phyloP scores from a whole-genome alignment of 2,113 vertebrate species.

The Saguinus imperator region DNA sequence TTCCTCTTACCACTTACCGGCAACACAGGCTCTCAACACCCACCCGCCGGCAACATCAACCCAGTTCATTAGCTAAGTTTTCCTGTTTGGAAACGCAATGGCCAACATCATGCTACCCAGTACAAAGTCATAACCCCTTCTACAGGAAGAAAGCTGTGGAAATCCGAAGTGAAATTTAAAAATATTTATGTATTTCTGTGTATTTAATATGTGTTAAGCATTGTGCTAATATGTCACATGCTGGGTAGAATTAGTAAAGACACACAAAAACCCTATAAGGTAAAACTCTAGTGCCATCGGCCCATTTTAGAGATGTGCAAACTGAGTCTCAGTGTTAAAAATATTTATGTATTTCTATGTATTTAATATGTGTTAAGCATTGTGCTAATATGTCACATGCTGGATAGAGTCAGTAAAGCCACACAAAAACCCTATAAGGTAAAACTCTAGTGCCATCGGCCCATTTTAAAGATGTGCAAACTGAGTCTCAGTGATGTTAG shows the following conservation, averaged over 20 bases:
- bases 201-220: not conserved
- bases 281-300: not conserved
- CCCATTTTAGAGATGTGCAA: not conserved
- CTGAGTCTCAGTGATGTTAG: not conserved
- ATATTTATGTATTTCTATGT: no score
- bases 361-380: no score
- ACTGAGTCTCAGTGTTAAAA: not conserved
- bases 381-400: no score
- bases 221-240: not conserved
- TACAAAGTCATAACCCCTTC: not conserved
- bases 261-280: not conserved
- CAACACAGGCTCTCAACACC: not conserved
- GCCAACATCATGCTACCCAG: not conserved
- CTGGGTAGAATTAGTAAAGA: not conserved
- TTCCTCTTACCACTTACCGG: not conserved
- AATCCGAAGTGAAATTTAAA: not conserved
- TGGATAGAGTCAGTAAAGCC: no score
- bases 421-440: not conserved
- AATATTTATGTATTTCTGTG: not conserved
- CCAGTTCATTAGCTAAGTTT: not conserved
- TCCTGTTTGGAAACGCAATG: not conserved
- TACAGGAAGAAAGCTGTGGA: not conserved
- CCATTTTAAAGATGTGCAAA: not conserved
- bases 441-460: not conserved
- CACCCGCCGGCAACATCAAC: not conserved